Base-by-base conservation (phyloP, 53 echinoderm and acorn worm genomes). In the Temnopleurus reevesii region DNA sequence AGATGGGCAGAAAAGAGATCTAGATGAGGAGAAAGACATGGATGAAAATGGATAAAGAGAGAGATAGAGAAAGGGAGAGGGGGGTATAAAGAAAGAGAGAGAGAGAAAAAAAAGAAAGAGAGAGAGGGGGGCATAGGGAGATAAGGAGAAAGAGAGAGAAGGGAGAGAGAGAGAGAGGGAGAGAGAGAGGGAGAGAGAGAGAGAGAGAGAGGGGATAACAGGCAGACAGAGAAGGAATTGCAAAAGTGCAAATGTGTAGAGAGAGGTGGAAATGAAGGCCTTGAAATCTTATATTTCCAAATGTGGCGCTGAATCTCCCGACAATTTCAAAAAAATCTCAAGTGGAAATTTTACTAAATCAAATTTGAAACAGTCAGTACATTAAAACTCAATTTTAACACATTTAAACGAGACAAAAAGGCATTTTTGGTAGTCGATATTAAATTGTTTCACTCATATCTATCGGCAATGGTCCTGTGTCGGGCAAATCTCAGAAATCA, bases 361-460 rank as follows among this genome's bases (percentile, higher is more conserved):
- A 71, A 21, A 71, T 41, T 71, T 36, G 8, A 58, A 33, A 71
- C n/a, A 71, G 21, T 23, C 63, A 66, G 41, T n/a, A n/a, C 4
- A 43, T 71, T 3, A 36, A 71, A n/a, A 23, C 9, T 19, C 41
- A 71, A 71, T n/a, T 65, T 65, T 18, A n/a, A 71, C 19, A 71
- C 15, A 71, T 71, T 71, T 41, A 19, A 71, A 21, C 19, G 30
- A 60, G 35, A 41, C 36, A 41, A 6, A 38, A n/a, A 38, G 21
- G 7, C 18, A 71, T n/a, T n/a, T n/a, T n/a, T n/a, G n/a, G 19
- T 19, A 41, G 71, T 17, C 36, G 41, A 71, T 10, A 71, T 71
- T n/a, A 71, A 71, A 71, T 71, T n/a, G 41, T 71, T 71, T 71
- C 23, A n/a, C 28, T 71, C 71, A 43, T 71, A 21, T 71, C 43